Conservation (phyloP, 1,140 invertebrate genomes). For the Luehdorfia chinensis region DNA sequence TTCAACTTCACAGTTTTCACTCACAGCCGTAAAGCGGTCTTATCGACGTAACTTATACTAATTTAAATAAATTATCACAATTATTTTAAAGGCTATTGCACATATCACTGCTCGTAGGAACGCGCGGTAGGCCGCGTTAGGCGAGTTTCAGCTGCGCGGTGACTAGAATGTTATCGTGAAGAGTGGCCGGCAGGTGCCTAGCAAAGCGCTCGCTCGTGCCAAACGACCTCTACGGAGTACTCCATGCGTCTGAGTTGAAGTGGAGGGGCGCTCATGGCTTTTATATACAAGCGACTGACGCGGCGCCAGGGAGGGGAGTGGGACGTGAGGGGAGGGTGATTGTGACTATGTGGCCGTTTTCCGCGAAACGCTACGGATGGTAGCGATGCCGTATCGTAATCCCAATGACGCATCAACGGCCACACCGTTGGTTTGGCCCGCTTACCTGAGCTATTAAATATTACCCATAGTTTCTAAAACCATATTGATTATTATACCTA, state of each 20-base stretch:
- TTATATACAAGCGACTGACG: constrained; percentile 76
- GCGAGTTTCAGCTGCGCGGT: constrained; percentile 70
- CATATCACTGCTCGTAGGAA: constrained; percentile 76
- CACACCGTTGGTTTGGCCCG: constrained; percentile 54
- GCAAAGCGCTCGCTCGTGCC: constrained; percentile 78
- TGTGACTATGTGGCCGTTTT: constrained; percentile 61
- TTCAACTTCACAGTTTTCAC: constrained; percentile 68
- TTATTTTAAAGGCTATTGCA: constrained; percentile 75
- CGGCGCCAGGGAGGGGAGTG: constrained; percentile 36
- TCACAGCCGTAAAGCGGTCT: constrained; percentile 71
- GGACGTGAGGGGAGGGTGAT: constrained; percentile 26
- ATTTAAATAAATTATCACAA: constrained; percentile 77
- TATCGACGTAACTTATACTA: constrained; percentile 67
- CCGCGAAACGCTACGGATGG: constrained; percentile 68
- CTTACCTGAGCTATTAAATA: constrained; percentile 32
- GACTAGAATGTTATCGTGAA: constrained; percentile 75
- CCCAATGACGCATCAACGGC: constrained; percentile 54
- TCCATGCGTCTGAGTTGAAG: constrained; percentile 77
- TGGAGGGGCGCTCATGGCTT: constrained; percentile 68
- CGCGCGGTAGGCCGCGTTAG: constrained; percentile 71
- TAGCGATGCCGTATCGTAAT: constrained; percentile 49
- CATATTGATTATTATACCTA: too few relatives aligned
- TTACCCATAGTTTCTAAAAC: too few relatives aligned
- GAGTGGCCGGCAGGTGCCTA: constrained; percentile 77
- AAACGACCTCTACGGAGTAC: constrained; percentile 79